Percentiles rank a stretch among this genome's conserved stretches.
phyloP scores from a whole-genome alignment of 2,113 vertebrate species.

The Oxyura jamaicensis region DNA sequence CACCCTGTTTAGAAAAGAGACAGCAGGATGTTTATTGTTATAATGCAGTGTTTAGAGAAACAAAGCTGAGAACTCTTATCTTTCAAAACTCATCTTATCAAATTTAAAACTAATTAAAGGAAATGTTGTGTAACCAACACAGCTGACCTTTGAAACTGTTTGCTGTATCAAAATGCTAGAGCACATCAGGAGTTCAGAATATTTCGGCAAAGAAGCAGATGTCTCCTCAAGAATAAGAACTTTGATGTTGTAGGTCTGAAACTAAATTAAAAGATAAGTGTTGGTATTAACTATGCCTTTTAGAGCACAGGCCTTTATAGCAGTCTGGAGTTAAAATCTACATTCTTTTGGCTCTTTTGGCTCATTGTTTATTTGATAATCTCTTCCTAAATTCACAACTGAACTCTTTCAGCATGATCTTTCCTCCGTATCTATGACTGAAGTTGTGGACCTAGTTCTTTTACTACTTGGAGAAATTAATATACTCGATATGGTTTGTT shows the following conservation, averaged over 20 bases:
- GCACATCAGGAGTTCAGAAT: not conserved
- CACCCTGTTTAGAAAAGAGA: not conserved
- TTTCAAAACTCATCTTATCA: not conserved
- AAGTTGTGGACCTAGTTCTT: not conserved
- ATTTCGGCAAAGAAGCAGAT: not conserved
- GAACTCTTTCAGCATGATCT: not conserved
- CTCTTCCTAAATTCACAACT: not conserved
- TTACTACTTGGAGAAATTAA: not conserved
- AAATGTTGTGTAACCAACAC: not conserved
- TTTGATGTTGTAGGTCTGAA: slow-evolving; percentile 2
- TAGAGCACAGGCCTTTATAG: not conserved
- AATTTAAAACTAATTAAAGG: not conserved
- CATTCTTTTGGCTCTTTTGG: not conserved
- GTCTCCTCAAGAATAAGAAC: not conserved
- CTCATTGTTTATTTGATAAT: not conserved
- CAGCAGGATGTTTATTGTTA: not conserved
- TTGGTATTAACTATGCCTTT: not conserved
- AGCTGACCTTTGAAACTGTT: not conserved
- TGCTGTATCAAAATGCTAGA: not conserved
- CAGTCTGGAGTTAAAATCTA: not conserved
- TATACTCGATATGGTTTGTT: not conserved
- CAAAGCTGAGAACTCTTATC: not conserved
- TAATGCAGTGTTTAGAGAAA: not conserved
- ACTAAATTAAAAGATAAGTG: not conserved
- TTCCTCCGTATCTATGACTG: not conserved